Conservation (phyloP, 1,140 invertebrate species). For the Sipha flava region DNA sequence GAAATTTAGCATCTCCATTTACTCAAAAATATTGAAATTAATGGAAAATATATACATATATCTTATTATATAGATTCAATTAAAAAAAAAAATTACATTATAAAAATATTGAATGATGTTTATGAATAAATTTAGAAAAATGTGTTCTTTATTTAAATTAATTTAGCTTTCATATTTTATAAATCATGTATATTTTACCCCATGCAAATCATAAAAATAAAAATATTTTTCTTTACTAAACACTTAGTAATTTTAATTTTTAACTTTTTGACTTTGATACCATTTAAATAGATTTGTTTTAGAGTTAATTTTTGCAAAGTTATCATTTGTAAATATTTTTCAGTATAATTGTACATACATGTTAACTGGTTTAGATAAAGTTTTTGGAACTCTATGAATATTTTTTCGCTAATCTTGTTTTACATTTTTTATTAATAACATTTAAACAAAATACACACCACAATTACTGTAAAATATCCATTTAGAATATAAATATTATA, state of each 20-base stretch:
- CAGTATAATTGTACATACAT: constrained; percentile 6
- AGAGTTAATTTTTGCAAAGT: neutral
- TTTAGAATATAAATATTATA: neutral
- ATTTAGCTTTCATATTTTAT: neutral
- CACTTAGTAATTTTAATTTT: neutral
- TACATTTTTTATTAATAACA: neutral
- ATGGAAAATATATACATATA: neutral
- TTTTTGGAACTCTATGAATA: neutral
- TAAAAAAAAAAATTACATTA: neutral
- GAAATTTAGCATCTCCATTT: neutral
- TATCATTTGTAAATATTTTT: constrained; percentile 6
- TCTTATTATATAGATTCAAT: neutral
- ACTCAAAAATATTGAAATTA: constrained; percentile 12
- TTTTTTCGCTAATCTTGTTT: neutral
- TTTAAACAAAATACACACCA: neutral
- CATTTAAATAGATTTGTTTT: constrained; percentile 14
- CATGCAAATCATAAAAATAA: neutral
- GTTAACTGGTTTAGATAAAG: neutral
- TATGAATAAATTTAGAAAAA: neutral
- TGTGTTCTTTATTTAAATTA: constrained; percentile 6
- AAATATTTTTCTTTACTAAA: constrained; percentile 1
- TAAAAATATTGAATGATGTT: neutral
- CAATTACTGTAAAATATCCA: neutral
- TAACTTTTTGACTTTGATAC: neutral
- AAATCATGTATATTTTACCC: constrained; percentile 1